Base-by-base conservation (phyloP, 2,888 invertebrate genomes). In the Ommatoiulus sabulosus region DNA sequence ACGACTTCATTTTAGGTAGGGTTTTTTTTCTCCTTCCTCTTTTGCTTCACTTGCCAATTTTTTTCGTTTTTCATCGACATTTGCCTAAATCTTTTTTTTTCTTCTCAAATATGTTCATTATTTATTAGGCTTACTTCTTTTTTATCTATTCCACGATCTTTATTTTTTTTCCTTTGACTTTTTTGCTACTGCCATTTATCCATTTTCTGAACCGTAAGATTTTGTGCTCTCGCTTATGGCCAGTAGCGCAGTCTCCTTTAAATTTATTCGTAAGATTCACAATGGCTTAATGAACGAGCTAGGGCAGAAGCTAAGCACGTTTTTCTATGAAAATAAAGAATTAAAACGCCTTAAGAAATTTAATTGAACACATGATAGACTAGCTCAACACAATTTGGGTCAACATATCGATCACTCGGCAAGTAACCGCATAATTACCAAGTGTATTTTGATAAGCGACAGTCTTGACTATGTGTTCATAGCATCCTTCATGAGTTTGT, bases 101-200 rank as follows among this genome's bases (percentile, higher is more conserved):
- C 17, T 5, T 80, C 72, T 72, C 24, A 72, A 80, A 24, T 35
- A 80, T 80, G 80, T 80, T 80, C 80, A 80, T 80, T 80, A 80
- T 80, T 80, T 80, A 80, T 80, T 80, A 80, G 80, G 24, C 35
- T 80, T 80, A 35, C 80, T 80, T 80, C 35, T 72, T 72, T 24
- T 80, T 80, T 35, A 80, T 24, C 6, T 4, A 24, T 12, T 35
- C 35, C 35, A 35, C 80, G 35, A 80, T 35, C 24, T 72, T 72
- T 3, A 24, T 8, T n/a, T n/a, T n/a, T n/a, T n/a, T n/a, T n/a
- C n/a, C n/a, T n/a, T 46, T 15, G 7, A 10, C 7, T 52, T 52
- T 72, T 72, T 35, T 80, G 24, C 12, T 8, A 80, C 80, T 80
- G 24, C 2, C 10, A 35, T 80, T 80, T 80, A 35, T 8, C 12